Percentiles rank a stretch among this genome's conserved stretches.
Evolutionary conservation across 2,113 vertebrate species (phyloP).

Genomic region (human): DNA sequence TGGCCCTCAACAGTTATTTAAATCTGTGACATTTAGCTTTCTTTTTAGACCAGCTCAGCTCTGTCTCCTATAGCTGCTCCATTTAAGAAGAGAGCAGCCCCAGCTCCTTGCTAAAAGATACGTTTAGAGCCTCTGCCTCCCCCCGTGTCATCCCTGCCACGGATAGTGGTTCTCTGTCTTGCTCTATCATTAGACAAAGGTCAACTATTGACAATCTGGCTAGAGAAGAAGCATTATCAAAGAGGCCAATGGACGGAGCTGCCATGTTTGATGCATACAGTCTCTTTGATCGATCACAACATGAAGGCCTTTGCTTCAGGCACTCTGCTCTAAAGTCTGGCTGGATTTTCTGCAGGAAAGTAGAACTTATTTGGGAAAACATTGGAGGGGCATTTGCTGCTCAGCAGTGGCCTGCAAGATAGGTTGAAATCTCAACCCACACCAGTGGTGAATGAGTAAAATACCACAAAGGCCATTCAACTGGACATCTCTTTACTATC

Average conservation of each 20-base stretch:
- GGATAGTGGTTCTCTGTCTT: background rate
- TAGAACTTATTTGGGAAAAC: background rate
- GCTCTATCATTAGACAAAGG: background rate
- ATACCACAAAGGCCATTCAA: background rate
- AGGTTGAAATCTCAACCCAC: background rate
- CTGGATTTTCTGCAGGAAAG: background rate
- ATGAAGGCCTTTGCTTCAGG: background rate
- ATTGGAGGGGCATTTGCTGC: background rate
- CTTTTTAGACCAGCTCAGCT: background rate
- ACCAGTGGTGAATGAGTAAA: background rate
- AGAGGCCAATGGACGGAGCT: background rate
- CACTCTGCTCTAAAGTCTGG: too few species aligned
- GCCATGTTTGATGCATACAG: background rate
- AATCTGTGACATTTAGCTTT: background rate
- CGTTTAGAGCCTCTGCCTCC: too few species aligned
- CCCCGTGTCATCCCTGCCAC: rapidly evolving
- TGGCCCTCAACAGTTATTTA: background rate
- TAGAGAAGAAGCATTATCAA: background rate
- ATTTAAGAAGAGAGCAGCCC: background rate
- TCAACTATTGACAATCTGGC: background rate
- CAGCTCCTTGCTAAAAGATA: rapidly evolving
- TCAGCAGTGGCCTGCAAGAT: background rate
- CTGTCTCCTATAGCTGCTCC: background rate
- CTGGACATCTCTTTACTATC: rapidly evolving
- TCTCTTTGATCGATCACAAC: background rate